Percentiles rank a stretch among this genome's conserved stretches.
phyloP scores from a whole-genome alignment of 2,888 invertebrate species.

The Neoaliturus tenellus region DNA sequence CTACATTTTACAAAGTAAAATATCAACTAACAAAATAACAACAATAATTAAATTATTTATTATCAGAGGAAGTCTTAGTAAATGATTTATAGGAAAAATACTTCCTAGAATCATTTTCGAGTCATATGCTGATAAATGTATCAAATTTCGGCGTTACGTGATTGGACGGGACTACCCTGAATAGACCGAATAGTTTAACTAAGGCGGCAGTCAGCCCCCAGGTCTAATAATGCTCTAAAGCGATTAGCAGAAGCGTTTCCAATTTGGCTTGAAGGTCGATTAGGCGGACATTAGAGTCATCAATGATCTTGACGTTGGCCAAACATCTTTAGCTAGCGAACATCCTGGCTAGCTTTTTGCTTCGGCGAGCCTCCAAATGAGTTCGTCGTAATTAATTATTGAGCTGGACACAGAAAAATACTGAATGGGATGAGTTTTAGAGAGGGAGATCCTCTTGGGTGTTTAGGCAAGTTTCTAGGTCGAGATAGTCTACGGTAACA shows the following conservation, averaged over 20 bases:
- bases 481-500: too few relatives aligned
- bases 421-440: not conserved
- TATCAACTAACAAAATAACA: too few relatives aligned
- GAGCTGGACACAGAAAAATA: not conserved
- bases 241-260: not conserved
- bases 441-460: not conserved
- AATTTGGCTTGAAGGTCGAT: conserved; percentile 1
- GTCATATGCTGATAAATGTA: too few relatives aligned
- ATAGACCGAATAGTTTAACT: too few relatives aligned
- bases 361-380: not conserved
- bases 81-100: too few relatives aligned
- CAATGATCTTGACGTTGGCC: conserved; percentile 9
- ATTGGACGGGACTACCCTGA: too few relatives aligned
- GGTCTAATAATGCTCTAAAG: not conserved
- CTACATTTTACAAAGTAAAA: too few relatives aligned
- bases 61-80: too few relatives aligned
- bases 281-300: conserved; percentile 19
- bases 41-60: too few relatives aligned
- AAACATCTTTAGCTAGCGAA: conserved; percentile 19
- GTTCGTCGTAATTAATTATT: not conserved
- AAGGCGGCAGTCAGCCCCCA: not conserved
- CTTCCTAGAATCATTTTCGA: too few relatives aligned
- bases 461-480: too few relatives aligned
- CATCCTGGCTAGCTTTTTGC: not conserved
- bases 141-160: too few relatives aligned